Base-by-base conservation (phyloP, 2,113 vertebrate species). In the Calyptomena viridis region DNA sequence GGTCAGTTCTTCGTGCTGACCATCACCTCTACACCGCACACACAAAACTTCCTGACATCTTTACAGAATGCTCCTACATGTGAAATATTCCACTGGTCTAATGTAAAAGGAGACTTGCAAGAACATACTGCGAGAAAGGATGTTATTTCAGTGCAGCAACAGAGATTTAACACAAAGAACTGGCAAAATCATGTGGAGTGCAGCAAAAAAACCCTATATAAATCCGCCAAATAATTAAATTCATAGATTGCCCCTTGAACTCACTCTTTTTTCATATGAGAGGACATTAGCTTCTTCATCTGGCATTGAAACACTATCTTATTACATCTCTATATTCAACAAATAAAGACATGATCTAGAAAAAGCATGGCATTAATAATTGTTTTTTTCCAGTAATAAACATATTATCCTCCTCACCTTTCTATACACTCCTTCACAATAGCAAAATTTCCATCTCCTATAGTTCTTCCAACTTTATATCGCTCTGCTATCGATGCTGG, bases 351-450 rank as follows among this genome's bases (percentile, higher is more conserved):
- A 82, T 30, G 12, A 63, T 74, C 84, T 79, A 59, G 47, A 64
- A 96, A 96, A 91, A 86, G 69, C 58, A 76, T 40, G 82, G 84
- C 14, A 72, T 92, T 94, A 94, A 83, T 86, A 71, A 73, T 71
- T 72, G 30, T 58, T 95, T 96, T 97, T 97, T 96, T 93, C 85
- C 76, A 95, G 68, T 73, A 86, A 82, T 35, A 93, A 69, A 44
- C 24, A 49, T 86, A 89, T 72, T 78, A 89, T 91, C 62, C 71
- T 81, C 71, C 98, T 98, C 96, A 98, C 98, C 98, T 99, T 98
- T 99, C 99, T 96, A 99, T 98, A 97, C 99, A 99, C 95, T 99
- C 99, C 84, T 99, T 98, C 77, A 99, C 99, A 95, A 99, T 98
- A 37, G 99, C 99, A 94, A 99, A 99, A 98, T 99, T 99, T 68